These are phyloP conservation scores for Bolinopsis microptera DNA, from an alignment of 37 sponge, comb jelly and placozoan species.

Conservation along the genomic window DNA sequence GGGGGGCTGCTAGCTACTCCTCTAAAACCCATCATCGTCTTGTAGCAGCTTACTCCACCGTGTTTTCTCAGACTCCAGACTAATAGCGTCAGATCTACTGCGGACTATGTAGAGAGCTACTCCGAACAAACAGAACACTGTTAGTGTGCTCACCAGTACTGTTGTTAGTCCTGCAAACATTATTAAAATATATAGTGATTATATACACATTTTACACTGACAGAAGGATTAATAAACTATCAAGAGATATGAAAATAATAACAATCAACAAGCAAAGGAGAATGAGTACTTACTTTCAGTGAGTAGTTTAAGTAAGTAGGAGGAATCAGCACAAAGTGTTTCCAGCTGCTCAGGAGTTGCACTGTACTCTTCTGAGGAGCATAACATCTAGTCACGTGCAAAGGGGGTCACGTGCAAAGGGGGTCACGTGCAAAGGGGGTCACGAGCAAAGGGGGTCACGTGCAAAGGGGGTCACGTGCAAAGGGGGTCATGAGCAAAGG, in stretches of 20 bases:
- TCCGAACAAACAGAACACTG: background rate
- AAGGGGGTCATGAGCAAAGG: no score
- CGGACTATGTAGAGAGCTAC: background rate
- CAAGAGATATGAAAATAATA: no score
- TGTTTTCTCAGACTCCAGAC: background rate
- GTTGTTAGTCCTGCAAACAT: background rate
- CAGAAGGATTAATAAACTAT: no score
- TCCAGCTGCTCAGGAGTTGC: constrained; percentile 1
- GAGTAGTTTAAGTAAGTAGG: background rate
- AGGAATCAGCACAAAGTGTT: background rate
- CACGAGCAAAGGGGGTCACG: no score
- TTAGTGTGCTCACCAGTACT: background rate
- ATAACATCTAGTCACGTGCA: no score
- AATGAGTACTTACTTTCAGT: background rate
- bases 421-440: no score
- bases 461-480: no score
- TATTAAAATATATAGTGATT: no score
- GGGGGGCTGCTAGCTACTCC: no score
- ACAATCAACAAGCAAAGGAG: no score
- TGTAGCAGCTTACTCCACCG: constrained; percentile 42
- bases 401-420: no score
- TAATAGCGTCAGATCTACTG: background rate
- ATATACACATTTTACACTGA: no score
- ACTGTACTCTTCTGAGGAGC: background rate
- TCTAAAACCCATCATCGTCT: constrained; percentile 29